Conservation (phyloP, 2,113 vertebrate genomes). For the Stegastes partitus region DNA sequence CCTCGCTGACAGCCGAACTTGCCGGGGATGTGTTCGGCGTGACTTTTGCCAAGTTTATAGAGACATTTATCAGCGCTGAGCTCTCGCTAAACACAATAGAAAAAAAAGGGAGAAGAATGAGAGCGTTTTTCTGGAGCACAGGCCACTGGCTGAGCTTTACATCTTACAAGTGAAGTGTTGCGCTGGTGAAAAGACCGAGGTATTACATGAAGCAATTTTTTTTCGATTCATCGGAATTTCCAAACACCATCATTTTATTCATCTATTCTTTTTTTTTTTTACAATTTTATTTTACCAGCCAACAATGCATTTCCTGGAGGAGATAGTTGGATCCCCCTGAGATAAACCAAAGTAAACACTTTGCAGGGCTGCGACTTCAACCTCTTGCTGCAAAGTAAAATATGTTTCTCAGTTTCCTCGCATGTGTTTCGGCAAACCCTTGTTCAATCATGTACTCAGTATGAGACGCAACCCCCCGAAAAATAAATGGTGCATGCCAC, state of each 20-base stretch:
- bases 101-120: conserved; percentile 47
- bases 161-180: conserved; percentile 13
- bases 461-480: conserved; percentile 31
- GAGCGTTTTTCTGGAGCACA: conserved; percentile 33
- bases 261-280: neutral
- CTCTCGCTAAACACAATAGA: conserved; percentile 48
- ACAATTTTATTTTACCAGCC: too few species aligned
- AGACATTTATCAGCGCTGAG: conserved; percentile 62
- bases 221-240: conserved; percentile 18
- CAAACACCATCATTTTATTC: neutral
- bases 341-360: conserved; percentile 22
- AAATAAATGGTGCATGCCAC: conserved; percentile 72
- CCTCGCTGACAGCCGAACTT: conserved; percentile 56
- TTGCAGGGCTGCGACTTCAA: conserved; percentile 7
- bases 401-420: neutral
- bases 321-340: neutral
- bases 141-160: conserved; percentile 22
- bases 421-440: conserved; percentile 1
- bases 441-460: conserved; percentile 43
- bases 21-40: conserved; percentile 53
- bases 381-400: neutral
- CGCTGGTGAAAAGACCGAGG: neutral
- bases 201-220: neutral
- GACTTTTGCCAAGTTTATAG: conserved; percentile 75
- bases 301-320: conserved; percentile 11